Evolutionary conservation across 2,113 vertebrate species (phyloP), one percentile per base, ranked within the genome.

Genomic region (Zeus faber): DNA sequence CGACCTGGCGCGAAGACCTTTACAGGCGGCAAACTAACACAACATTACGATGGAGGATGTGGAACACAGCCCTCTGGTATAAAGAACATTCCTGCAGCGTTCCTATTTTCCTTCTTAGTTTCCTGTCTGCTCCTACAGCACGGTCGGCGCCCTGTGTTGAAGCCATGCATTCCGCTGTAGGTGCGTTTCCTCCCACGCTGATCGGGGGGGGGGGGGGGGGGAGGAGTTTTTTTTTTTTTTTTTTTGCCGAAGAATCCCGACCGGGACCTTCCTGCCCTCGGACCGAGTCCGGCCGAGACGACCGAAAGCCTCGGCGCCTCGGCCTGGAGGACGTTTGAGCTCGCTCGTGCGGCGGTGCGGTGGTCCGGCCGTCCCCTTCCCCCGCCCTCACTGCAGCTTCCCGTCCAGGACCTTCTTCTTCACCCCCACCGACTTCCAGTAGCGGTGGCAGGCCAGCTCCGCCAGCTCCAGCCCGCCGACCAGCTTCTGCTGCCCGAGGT

Each of bases 391-490:
- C 65, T 91, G 83, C 2, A 51, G 76, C 81, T 91, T 94, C 0
- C 4, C 65, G 14, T 69, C 39, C 0, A 74, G 58, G 65, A 58
- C 49, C 48, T 81, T 79, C 20, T 77, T 60, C 40, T 68, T 53
- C 33, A 26, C 49, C 20, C 49, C 47, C 51, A 22, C 24, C 0
- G 74, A 56, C 59, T 78, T 89, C 81, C 91, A 91, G 67, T 89
- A 87, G 0, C 13, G 88, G 64, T 98, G 92, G 53, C 93, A 94
- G 35, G 92, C 80, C 46, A 99, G 67, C 88, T 99, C 96, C 26
- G 97, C 79, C 58, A 98, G 73, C 84, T 99, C 96, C 45, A 98
- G 64, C 37, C 97, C 97, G 2, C 96, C 96, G 8, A 91, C 84
- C 5, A 93, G 2, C 85, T 89, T 92, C 21, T 94, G 93, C 79